These are phyloP conservation scores for Galaxias olidus DNA, from an alignment of 2,797 vertebrate species.

Conservation along the genomic window DNA sequence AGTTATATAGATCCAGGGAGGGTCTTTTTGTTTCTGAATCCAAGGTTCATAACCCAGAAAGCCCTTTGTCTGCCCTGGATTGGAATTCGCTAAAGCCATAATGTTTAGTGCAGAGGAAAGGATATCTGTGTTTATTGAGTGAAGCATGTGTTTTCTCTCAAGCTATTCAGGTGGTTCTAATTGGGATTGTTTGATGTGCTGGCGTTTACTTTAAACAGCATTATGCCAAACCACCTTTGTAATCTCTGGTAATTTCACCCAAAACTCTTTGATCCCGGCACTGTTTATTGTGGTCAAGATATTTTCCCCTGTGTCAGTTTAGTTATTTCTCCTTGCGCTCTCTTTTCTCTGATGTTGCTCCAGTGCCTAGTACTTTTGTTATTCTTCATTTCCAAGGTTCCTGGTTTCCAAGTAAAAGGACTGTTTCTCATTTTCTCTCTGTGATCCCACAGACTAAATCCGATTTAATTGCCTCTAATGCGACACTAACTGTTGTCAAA, in stretches of 20 bases:
- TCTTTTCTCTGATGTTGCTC: constrained; percentile 69
- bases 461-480: constrained; percentile 76
- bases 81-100: constrained; percentile 37
- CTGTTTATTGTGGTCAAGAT: constrained; percentile 55
- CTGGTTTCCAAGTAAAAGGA: constrained; percentile 49
- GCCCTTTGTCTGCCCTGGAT: constrained; percentile 52
- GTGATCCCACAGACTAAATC: constrained; percentile 68
- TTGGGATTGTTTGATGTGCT: constrained; percentile 47
- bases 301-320: constrained; percentile 49
- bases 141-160: constrained; percentile 45
- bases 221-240: constrained; percentile 49
- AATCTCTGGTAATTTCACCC: constrained; percentile 55
- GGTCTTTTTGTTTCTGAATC: constrained; percentile 65
- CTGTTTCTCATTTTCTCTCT: constrained; percentile 73
- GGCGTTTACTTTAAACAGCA: constrained; percentile 58
- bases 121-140: constrained; percentile 31
- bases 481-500: constrained; percentile 77
- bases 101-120: constrained; percentile 20
- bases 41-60: constrained; percentile 76
- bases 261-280: constrained; percentile 59
- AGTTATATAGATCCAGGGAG: constrained; percentile 84
- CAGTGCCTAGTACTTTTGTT: constrained; percentile 57
- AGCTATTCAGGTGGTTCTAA: constrained; percentile 43
- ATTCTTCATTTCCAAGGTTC: constrained; percentile 60
- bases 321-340: constrained; percentile 15